These are phyloP conservation scores for Halocynthia aurantium DNA, from an alignment of 23 tunicate species.

Conservation along the genomic window DNA sequence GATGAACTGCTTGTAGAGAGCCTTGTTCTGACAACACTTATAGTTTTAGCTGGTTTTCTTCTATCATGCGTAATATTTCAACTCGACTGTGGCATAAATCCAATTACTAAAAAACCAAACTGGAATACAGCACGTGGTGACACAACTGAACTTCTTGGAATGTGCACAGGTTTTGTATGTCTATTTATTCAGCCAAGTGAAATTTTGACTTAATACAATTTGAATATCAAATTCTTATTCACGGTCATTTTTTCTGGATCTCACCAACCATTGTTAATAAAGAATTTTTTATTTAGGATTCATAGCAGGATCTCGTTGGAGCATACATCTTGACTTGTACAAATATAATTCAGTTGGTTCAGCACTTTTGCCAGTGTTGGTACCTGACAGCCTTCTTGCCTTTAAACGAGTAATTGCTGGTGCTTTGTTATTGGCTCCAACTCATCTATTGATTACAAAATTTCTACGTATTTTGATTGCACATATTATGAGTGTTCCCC, in stretches of 20 bases:
- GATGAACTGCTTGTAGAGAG: conserved; percentile 22
- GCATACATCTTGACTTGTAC: neutral
- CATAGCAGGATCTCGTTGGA: conserved; percentile 45
- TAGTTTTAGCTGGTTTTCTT: neutral
- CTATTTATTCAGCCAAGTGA: too few relatives aligned
- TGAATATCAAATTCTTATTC: too few relatives aligned
- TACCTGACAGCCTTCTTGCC: neutral
- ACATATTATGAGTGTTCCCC: conserved; percentile 6
- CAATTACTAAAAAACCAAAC: conserved; percentile 28
- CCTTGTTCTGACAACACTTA: neutral
- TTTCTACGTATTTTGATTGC: conserved; percentile 20
- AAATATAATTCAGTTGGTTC: neutral
- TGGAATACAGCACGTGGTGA: conserved; percentile 91
- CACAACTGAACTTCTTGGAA: conserved; percentile 73
- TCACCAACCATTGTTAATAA: too few relatives aligned
- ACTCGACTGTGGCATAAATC: conserved; percentile 45
- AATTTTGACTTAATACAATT: too few relatives aligned
- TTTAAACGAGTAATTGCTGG: conserved; percentile 16
- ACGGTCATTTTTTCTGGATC: too few relatives aligned
- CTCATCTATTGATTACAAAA: conserved; percentile 23
- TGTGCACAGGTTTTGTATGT: conserved; percentile 55
- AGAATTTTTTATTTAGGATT: conserved; percentile 34
- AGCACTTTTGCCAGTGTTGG: neutral
- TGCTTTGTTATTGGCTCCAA: conserved; percentile 17
- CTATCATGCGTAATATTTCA: conserved; percentile 38